phyloP scores from a whole-genome alignment of 2,113 vertebrate genomes.

The Casuarius casuarius region DNA sequence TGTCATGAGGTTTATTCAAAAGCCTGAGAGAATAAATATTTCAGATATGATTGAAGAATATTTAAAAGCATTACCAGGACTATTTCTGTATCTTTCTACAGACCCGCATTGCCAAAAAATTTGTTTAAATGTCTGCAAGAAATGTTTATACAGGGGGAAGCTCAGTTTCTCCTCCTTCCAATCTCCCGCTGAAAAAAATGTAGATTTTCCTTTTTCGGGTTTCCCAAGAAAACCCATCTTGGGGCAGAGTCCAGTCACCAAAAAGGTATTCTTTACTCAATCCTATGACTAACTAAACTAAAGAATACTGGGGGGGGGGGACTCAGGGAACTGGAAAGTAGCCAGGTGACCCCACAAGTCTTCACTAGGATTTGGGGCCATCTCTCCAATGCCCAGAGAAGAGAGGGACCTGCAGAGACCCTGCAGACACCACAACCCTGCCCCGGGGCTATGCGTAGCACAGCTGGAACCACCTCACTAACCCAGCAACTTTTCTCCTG shows the following conservation, averaged over 20 bases:
- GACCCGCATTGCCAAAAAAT: background rate
- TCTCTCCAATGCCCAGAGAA: background rate
- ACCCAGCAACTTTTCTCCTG: accelerated
- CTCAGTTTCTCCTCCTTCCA: background rate
- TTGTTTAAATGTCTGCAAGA: background rate
- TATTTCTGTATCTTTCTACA: background rate
- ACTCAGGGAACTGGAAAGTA: background rate
- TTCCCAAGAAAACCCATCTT: background rate
- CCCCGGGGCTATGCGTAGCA: background rate
- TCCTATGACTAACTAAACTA: background rate
- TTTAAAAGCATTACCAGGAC: background rate
- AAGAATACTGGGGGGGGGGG: background rate
- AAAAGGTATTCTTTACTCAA: background rate
- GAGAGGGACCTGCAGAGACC: background rate
- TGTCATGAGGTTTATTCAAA: background rate
- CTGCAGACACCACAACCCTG: background rate
- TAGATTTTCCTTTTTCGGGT: background rate
- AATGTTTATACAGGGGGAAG: background rate
- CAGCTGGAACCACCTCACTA: background rate
- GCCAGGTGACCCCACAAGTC: background rate
- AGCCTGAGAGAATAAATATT: background rate
- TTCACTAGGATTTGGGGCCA: background rate
- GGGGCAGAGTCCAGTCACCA: background rate
- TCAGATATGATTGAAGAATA: background rate
- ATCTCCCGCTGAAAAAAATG: background rate